Percentiles rank a stretch among this genome's conserved stretches.
These are phyloP conservation scores for Sporophila hypoxantha DNA, from an alignment of 2,113 vertebrate species.

Conservation along the genomic window DNA sequence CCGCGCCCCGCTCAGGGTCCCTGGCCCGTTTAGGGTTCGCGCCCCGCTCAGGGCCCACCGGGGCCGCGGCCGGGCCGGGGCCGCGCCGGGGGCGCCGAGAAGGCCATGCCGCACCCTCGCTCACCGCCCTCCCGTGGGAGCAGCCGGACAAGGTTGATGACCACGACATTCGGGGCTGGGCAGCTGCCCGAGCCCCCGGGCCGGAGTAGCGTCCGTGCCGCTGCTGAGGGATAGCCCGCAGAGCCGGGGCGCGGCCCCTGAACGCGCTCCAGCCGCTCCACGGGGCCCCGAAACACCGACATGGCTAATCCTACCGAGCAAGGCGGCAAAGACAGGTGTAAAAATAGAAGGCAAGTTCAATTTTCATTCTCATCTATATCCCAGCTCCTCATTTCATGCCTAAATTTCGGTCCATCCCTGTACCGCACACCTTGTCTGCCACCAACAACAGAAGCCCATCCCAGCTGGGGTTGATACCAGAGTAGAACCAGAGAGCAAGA, in stretches of 20 bases:
- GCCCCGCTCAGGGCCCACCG: not conserved
- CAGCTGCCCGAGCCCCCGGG: not conserved
- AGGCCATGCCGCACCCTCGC: too few species aligned
- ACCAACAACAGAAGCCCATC: not conserved
- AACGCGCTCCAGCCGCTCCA: too few species aligned
- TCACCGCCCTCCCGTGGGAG: not conserved
- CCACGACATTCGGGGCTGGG: not conserved
- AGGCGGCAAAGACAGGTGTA: not conserved
- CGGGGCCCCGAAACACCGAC: not conserved
- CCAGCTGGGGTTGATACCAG: accelerated
- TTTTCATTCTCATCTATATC: not conserved
- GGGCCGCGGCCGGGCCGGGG: too few species aligned
- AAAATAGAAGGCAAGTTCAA: not conserved
- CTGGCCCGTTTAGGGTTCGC: too few species aligned
- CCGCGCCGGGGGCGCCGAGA: not conserved
- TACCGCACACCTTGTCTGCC: too few species aligned
- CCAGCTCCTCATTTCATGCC: not conserved
- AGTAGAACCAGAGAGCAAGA: not conserved
- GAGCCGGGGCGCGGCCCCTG: accelerated
- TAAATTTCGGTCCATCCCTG: not conserved
- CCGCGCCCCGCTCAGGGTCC: not conserved
- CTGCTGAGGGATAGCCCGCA: accelerated
- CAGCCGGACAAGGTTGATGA: too few species aligned
- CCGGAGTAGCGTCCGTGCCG: accelerated
- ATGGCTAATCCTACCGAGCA: too few species aligned